Evolutionary conservation across 2,888 invertebrate genomes (phyloP), one percentile per base, ranked within the genome.

Genomic region (Mycalesis mineus): DNA sequence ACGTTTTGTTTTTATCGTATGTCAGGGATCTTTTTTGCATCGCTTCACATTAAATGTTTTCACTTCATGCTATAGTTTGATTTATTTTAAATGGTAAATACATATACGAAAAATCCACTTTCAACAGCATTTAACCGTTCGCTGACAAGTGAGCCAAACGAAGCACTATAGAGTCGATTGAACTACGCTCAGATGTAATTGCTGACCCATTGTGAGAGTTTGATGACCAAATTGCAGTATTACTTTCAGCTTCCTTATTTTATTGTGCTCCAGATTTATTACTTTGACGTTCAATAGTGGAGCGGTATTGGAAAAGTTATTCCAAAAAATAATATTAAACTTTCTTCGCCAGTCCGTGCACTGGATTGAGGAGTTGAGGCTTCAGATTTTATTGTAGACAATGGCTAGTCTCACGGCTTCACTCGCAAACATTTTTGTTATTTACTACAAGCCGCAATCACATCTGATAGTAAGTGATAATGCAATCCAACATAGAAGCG

Each of bases 181-280:
- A 65, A 65, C 61, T 68, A 61, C 60, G 70, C 74, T 77, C 72
- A 73, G 72, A 65, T 74, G 77, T 80, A 82, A 84, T 82, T 80
- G 78, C 74, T 65, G 63, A 60, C 62, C 77, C 66, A 80, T 82
- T 80, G 78, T 79, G 67, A 62, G 68, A 71, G 70, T 73, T 68
- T 73, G 75, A 74, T 67, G 66, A 67, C 65, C 67, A 63, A 72
- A 80, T 74, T 74, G 74, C 67, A 72, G 69, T 74, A 78, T 77
- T 73, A 72, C 69, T 68, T 72, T 73, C 69, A 59, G 61, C 69
- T 47, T 47, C 49, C 49, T 49, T 33, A 17, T 33, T 42, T 28
- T 42, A 42, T 42, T 22, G 28, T 1, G 17, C 11, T 17, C 9
- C n/a, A 13, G 29, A 31, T 28, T 28, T 44, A 44, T 41, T 17